Evolutionary conservation across 2,888 invertebrate genomes (phyloP).

Genomic region (Geotrupes spiniger): DNA sequence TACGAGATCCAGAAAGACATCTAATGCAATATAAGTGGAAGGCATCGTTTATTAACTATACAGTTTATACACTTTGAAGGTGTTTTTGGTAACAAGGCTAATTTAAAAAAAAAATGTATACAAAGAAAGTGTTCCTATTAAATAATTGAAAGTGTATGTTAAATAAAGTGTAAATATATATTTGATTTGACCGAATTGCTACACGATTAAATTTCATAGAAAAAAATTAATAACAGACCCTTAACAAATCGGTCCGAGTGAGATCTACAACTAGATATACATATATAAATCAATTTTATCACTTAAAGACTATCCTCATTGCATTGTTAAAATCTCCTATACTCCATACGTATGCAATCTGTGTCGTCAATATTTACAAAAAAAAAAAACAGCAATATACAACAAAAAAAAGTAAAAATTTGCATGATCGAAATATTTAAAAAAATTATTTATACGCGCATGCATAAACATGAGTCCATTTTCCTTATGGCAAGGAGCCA

Average conservation of each 20-base stretch:
- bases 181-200: too few species aligned
- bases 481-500: constrained; percentile 40
- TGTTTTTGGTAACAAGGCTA: too few species aligned
- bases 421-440: neutral
- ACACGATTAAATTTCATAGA: neutral
- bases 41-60: constrained; percentile 16
- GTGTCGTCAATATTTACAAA: neutral
- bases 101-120: too few species aligned
- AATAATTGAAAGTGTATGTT: neutral
- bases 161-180: neutral
- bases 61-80: constrained; percentile 8
- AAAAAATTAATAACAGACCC: neutral
- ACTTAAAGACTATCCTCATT: neutral
- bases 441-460: neutral
- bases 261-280: too few species aligned
- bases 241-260: neutral
- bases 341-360: too few species aligned
- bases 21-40: constrained; percentile 17
- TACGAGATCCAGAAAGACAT: too few species aligned
- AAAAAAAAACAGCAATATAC: neutral
- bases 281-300: neutral
- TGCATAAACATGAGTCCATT: constrained; percentile 7
- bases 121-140: too few species aligned
- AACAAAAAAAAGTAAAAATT: neutral
- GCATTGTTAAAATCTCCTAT: neutral